Percentiles rank a stretch among this genome's conserved stretches.
phyloP scores from a whole-genome alignment of 2,888 invertebrate genomes.

The Pecten maximus region DNA sequence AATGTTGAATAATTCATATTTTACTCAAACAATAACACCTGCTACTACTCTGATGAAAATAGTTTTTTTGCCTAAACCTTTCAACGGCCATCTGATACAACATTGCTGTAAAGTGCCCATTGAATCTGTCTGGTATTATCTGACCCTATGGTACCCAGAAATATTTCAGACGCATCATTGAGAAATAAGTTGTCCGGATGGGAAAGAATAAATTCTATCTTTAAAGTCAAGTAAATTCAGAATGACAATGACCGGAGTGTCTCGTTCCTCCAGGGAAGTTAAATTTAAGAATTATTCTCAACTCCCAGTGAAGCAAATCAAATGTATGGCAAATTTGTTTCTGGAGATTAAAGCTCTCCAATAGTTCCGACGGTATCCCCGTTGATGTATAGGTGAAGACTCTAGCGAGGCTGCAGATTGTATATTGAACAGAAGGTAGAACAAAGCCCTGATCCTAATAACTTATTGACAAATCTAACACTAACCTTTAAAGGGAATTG shows the following conservation, averaged over 20 bases:
- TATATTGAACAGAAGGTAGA: not conserved
- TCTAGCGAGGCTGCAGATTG: not conserved
- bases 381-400: not conserved
- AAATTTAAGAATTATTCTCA: not conserved
- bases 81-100: not conserved
- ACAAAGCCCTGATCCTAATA: not conserved
- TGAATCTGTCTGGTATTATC: not conserved
- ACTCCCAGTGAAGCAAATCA: conserved; percentile 6
- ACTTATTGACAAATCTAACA: not conserved
- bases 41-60: not conserved
- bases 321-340: conserved; percentile 12
- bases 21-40: not conserved
- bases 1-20: not conserved
- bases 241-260: conserved; percentile 4
- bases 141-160: not conserved
- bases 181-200: not conserved
- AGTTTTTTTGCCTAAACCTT: not conserved
- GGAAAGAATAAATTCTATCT: not conserved
- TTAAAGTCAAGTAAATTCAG: not conserved
- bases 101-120: not conserved
- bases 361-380: not conserved
- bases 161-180: conserved; percentile 1
- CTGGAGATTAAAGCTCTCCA: not conserved
- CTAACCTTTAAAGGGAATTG: not conserved
- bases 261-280: not conserved